phyloP scores from a whole-genome alignment of 2,113 vertebrate species.

The Cheilinus undulatus region DNA sequence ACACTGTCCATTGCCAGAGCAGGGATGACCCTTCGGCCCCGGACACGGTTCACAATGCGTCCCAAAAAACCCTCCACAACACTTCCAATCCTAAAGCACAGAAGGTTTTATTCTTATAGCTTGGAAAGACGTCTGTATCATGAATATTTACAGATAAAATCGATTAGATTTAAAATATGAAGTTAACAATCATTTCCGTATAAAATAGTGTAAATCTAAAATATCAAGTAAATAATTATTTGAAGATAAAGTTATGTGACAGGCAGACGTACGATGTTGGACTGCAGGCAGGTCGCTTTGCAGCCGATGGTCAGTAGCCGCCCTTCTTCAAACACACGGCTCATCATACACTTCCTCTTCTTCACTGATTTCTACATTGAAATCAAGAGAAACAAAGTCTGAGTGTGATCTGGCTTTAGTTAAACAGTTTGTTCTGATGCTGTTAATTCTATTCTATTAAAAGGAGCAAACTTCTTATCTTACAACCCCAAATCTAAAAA shows the following conservation, averaged over 20 bases:
- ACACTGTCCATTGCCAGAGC: slow-evolving; percentile 89
- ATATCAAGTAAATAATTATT: too few species aligned
- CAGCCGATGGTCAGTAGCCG: slow-evolving; percentile 83
- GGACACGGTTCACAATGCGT: slow-evolving; percentile 92
- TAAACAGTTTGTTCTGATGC: too few species aligned
- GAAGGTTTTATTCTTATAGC: background rate
- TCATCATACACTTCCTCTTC: slow-evolving; percentile 78
- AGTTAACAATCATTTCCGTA: too few species aligned
- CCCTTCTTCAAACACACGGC: slow-evolving; percentile 62
- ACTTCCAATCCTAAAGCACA: slow-evolving; percentile 81
- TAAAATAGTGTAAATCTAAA: too few species aligned
- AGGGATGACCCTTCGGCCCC: slow-evolving; percentile 75
- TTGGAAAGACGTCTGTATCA: background rate
- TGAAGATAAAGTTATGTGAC: too few species aligned
- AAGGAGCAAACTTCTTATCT: too few species aligned
- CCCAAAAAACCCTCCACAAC: slow-evolving; percentile 91
- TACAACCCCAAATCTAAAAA: too few species aligned
- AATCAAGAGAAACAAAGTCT: too few species aligned
- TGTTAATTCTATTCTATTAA: too few species aligned
- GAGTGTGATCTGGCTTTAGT: too few species aligned
- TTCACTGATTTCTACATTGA: slow-evolving; percentile 68
- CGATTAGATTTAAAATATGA: too few species aligned
- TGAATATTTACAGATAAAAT: background rate
- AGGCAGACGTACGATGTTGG: slow-evolving; percentile 78
- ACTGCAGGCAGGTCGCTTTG: slow-evolving; percentile 78